Evolutionary conservation across 2,113 vertebrate species (phyloP).

Genomic region (Chauna torquata): DNA sequence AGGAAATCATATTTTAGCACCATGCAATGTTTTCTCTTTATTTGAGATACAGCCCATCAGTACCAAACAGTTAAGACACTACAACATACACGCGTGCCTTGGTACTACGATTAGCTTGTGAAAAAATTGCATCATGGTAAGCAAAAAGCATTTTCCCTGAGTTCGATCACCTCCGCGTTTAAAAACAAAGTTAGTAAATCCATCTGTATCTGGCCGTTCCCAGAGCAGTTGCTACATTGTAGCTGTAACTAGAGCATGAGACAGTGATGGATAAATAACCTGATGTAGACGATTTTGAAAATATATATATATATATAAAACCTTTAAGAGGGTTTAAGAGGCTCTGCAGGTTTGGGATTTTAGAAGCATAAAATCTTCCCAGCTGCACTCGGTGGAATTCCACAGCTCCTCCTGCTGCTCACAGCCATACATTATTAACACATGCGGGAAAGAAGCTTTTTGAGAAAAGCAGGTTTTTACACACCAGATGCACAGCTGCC

Average conservation of each 20-base stretch:
- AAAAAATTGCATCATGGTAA: background rate
- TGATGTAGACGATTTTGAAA: background rate
- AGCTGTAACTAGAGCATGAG: background rate
- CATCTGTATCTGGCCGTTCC: background rate
- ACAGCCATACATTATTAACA: constrained; percentile 27
- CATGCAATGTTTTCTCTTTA: background rate
- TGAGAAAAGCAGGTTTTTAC: constrained; percentile 5
- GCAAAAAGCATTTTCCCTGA: background rate
- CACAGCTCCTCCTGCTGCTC: constrained; percentile 48
- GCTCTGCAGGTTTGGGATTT: background rate
- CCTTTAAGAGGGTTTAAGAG: background rate
- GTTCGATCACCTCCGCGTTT: background rate
- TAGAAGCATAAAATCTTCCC: constrained; percentile 6
- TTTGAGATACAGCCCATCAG: background rate
- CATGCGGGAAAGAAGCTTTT: background rate
- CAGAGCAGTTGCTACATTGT: background rate
- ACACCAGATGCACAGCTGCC: background rate
- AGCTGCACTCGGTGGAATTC: constrained; percentile 15
- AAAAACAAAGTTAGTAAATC: constrained; percentile 9
- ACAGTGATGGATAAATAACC: constrained; percentile 24
- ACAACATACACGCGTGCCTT: background rate
- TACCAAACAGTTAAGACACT: background rate
- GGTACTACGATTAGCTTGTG: background rate
- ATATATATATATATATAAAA: background rate
- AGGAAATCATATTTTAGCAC: background rate